phyloP scores from a whole-genome alignment of 2,888 invertebrate genomes.

The Aporophyla nigra region DNA sequence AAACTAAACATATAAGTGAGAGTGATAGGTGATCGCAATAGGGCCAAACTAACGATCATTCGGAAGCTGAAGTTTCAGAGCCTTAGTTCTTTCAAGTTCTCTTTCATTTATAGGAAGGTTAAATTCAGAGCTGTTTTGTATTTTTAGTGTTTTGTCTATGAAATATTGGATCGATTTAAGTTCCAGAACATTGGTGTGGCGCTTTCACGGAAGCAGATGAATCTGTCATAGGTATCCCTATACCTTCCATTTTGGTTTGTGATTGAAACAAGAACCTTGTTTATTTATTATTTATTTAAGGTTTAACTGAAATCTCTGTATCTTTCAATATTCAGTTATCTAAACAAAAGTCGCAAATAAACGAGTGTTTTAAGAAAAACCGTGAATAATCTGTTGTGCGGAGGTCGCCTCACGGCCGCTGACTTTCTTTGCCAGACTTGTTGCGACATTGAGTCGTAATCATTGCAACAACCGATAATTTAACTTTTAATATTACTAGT shows the following conservation, averaged over 20 bases:
- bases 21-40: too few species aligned
- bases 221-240: too few species aligned
- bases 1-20: too few species aligned
- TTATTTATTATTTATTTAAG: too few species aligned
- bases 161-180: background rate
- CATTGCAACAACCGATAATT: slow-evolving; percentile 47
- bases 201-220: background rate
- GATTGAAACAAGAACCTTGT: background rate
- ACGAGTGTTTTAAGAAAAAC: slow-evolving; percentile 58
- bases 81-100: background rate
- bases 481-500: slow-evolving; percentile 37
- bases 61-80: background rate
- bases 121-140: background rate
- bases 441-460: slow-evolving; percentile 67
- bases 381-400: slow-evolving; percentile 61
- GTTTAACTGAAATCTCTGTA: background rate
- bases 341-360: slow-evolving; percentile 30
- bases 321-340: slow-evolving; percentile 10
- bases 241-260: background rate
- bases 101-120: background rate
- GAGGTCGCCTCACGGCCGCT: slow-evolving; percentile 66
- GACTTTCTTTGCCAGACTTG: slow-evolving; percentile 61
- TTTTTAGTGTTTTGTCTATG: background rate
- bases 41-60: background rate
- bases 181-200: background rate